Evolutionary conservation across 1,140 invertebrate species (phyloP), one percentile per base, ranked within the genome.

Genomic region (Bombus balteatus): DNA sequence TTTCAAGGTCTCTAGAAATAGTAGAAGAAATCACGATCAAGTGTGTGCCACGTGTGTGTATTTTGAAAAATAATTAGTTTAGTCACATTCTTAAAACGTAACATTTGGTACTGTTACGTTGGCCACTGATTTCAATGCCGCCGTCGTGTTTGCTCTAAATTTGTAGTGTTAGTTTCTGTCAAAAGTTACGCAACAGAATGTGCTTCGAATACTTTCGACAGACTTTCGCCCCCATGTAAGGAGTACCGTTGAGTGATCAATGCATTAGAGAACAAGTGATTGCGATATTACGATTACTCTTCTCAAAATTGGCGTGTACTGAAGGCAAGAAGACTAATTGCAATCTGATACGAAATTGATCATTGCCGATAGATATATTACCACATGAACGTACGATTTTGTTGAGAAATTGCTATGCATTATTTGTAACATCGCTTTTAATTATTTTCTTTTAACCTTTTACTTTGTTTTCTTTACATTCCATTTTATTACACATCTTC

Each of bases 141-240:
- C 13, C n/a, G 4, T 4, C 22, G 39, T 28, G 37, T 62, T 62
- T 28, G 13, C 12, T 39, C 32, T 57, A n/a, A 32, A 71, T 62
- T 47, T 32, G 6, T 28, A 79, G 53, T 34, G n/a, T 59, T 34
- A 68, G 68, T 6, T 62, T 34, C 22, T 66, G n/a, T 41, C 47
- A 22, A 83, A 57, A 77, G 77, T 78, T 68, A 70, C 68, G 65
- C n/a, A 83, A 83, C 39, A 15, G 25, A 13, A 22, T 66, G 73
- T 68, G 73, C 43, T 22, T 43, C 1, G 81, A 76, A 76, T 83
- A 76, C 41, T 25, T 76, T 78, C 82, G 18, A 70, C 39, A n/a
- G 15, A 70, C 65, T 59, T 84, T 79, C 82, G 83, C 70, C 43
- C 39, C 32, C 22, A 53, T 73, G 18, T 81, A 70, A 57, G 41